Evolutionary conservation across 2,797 vertebrate species (phyloP).

Genomic region (Sebastes kiyomatsui): DNA sequence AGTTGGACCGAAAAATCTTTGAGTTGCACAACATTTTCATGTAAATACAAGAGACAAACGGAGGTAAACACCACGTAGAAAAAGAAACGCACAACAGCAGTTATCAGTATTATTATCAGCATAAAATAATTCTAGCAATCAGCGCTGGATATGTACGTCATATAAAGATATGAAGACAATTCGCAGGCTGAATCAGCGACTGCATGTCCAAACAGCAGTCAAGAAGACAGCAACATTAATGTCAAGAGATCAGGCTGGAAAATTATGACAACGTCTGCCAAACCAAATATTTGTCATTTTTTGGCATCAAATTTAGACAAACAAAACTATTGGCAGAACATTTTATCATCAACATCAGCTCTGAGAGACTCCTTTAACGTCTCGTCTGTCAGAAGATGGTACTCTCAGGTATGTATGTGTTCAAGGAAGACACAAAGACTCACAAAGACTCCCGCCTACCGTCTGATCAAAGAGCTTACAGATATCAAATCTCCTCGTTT

Average conservation of each 20-base stretch:
- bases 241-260: constrained; percentile 1
- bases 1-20: not conserved
- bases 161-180: not conserved
- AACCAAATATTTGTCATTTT: not conserved
- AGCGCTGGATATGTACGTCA: not conserved
- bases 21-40: not conserved
- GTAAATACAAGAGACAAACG: constrained; percentile 1
- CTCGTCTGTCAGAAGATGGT: not conserved
- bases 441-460: not conserved
- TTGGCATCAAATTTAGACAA: not conserved
- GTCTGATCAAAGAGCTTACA: constrained; percentile 13
- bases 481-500: not conserved
- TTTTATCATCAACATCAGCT: not conserved
- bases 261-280: not conserved
- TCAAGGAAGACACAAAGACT: not conserved
- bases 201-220: not conserved
- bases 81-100: not conserved
- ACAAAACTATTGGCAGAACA: not conserved
- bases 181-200: not conserved
- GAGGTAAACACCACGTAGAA: not conserved
- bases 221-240: not conserved
- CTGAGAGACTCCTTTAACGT: too few species aligned
- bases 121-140: not conserved
- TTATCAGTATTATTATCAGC: not conserved
- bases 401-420: not conserved